Conservation (phyloP, 92 coral and sea anemone species). For the Palythoa grandiflora region DNA sequence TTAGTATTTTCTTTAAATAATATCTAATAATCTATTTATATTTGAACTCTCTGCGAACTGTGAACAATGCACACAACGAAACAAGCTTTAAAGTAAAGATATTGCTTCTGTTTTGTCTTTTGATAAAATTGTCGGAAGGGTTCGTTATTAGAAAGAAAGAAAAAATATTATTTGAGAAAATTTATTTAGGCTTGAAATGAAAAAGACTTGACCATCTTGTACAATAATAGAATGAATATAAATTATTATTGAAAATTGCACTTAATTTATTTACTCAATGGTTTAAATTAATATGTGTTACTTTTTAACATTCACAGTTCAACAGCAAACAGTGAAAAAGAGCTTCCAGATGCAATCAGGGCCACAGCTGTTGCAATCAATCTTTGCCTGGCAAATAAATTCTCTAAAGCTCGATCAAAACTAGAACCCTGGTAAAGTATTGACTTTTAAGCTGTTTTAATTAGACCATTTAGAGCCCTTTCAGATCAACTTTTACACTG, state of each 20-base stretch:
- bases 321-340: constrained; percentile 50
- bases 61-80: too few relatives aligned
- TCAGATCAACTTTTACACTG: too few relatives aligned
- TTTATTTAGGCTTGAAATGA: neutral
- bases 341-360: constrained; percentile 92
- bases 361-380: constrained; percentile 95
- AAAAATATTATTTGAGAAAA: too few relatives aligned
- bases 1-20: too few relatives aligned
- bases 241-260: neutral
- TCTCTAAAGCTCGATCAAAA: constrained; percentile 88
- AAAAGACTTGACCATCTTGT: neutral
- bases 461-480: too few relatives aligned
- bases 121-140: too few relatives aligned
- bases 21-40: too few relatives aligned
- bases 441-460: neutral
- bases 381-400: constrained; percentile 95
- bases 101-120: too few relatives aligned
- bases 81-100: too few relatives aligned
- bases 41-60: too few relatives aligned
- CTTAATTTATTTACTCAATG: neutral
- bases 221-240: too few relatives aligned
- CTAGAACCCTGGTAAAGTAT: constrained; percentile 89
- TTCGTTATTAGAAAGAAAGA: too few relatives aligned
- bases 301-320: constrained; percentile 4
- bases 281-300: neutral